phyloP scores from a whole-genome alignment of 2,113 vertebrate genomes.

The Poecilia latipinna region DNA sequence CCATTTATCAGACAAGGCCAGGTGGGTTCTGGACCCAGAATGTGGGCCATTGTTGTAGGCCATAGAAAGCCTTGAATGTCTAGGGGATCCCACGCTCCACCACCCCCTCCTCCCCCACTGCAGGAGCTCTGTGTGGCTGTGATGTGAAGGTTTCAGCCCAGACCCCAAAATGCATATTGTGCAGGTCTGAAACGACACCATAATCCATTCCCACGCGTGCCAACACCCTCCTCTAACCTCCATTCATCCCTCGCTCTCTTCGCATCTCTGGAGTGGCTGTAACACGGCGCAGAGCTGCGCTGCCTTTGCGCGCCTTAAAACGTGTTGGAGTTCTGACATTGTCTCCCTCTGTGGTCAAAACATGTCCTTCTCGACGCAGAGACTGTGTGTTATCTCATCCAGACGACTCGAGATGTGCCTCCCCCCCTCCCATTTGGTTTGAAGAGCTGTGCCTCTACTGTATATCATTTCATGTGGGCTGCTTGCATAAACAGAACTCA shows the following conservation, averaged over 20 bases:
- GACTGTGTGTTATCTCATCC: slow-evolving; percentile 47
- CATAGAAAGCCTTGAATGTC: slow-evolving; percentile 59
- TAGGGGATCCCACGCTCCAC: slow-evolving; percentile 42
- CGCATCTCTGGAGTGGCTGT: slow-evolving; percentile 64
- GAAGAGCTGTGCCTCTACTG: slow-evolving; percentile 22
- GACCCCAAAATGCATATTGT: slow-evolving; percentile 75
- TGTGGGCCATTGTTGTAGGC: slow-evolving; percentile 73
- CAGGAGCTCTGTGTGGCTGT: slow-evolving; percentile 57
- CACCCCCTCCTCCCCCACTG: slow-evolving; percentile 7
- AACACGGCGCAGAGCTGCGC: slow-evolving; percentile 48
- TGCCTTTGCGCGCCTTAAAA: slow-evolving; percentile 56
- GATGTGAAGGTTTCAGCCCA: slow-evolving; percentile 56
- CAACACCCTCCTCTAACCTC: slow-evolving; percentile 60
- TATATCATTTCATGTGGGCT: slow-evolving; percentile 53
- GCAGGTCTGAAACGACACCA: slow-evolving; percentile 72
- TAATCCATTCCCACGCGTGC: slow-evolving; percentile 71
- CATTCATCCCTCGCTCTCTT: slow-evolving; percentile 71
- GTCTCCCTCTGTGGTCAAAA: slow-evolving; percentile 55
- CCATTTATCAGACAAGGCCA: slow-evolving; percentile 76
- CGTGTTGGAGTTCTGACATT: slow-evolving; percentile 64
- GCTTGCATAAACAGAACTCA: slow-evolving; percentile 55
- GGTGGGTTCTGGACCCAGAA: slow-evolving; percentile 71
- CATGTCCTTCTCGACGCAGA: slow-evolving; percentile 39
- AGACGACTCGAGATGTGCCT: slow-evolving; percentile 18
- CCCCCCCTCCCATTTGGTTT: neutral